A percentile compares a stretch with the other conserved stretches of the same genome.
These are phyloP conservation scores for Nyctereutes procyonoides DNA, from an alignment of 2,113 vertebrate genomes.

Conservation along the genomic window DNA sequence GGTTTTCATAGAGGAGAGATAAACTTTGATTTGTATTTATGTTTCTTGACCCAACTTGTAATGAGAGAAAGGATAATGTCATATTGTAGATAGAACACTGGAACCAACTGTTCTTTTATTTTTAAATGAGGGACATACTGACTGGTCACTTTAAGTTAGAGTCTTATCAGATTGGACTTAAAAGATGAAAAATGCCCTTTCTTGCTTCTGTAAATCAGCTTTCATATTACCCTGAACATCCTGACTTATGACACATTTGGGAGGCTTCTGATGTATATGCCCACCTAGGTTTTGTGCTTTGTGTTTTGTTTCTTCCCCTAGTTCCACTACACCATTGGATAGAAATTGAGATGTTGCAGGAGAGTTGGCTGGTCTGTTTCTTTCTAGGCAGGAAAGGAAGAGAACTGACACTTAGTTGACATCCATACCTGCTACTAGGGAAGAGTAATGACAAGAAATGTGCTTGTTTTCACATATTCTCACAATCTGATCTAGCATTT, in stretches of 20 bases:
- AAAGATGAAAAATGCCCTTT: not conserved
- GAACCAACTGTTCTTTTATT: not conserved
- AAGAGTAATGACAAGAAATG: not conserved
- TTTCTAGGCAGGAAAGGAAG: slow-evolving; percentile 15
- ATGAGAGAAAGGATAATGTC: slow-evolving; percentile 2
- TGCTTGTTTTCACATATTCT: slow-evolving; percentile 32
- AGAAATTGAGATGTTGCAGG: not conserved
- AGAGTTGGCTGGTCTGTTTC: not conserved
- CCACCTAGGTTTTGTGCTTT: not conserved
- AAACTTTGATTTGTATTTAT: not conserved
- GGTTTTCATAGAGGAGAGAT: not conserved
- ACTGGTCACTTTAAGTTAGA: not conserved
- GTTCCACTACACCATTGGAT: not conserved
- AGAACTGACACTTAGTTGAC: not conserved
- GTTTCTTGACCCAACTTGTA: slow-evolving; percentile 9
- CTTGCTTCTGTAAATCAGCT: not conserved
- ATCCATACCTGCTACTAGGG: not conserved
- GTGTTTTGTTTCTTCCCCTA: not conserved
- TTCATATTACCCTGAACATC: not conserved
- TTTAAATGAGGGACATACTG: not conserved
- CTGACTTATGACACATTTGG: not conserved
- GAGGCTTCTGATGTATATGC: not conserved
- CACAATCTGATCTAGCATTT: not conserved
- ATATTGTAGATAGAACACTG: not conserved
- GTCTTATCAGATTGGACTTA: not conserved